Percentiles rank a stretch among this genome's conserved stretches.
phyloP scores from a whole-genome alignment of 35 echinoderm and acorn worm species.

The Apostichopus californicus region DNA sequence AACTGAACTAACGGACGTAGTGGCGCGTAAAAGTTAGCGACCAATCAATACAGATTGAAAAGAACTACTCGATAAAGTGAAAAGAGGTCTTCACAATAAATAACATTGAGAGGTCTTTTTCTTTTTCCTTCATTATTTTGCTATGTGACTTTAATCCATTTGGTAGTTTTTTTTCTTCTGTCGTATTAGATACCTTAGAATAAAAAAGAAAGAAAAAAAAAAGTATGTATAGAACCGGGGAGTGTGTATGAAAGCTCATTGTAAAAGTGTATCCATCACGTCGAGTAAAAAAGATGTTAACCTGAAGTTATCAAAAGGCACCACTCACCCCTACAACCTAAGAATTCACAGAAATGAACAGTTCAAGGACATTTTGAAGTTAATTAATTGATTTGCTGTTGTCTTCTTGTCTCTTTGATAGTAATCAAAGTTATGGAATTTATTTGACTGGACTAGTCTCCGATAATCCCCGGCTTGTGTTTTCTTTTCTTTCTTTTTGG shows the following conservation, averaged over 20 bases:
- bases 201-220: background rate
- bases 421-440: background rate
- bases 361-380: constrained; percentile 18
- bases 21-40: constrained; percentile 39
- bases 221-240: background rate
- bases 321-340: too few relatives aligned
- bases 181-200: background rate
- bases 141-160: constrained; percentile 22
- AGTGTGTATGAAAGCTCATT: too few relatives aligned
- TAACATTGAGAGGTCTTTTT: constrained; percentile 24
- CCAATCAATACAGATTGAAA: constrained; percentile 6
- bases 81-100: constrained; percentile 14
- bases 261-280: background rate
- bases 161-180: background rate
- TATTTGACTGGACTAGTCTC: too few relatives aligned
- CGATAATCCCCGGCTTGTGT: too few relatives aligned
- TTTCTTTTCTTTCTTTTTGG: background rate
- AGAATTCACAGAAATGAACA: background rate
- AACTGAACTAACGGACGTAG: constrained; percentile 3
- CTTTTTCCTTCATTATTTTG: background rate
- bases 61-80: background rate
- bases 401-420: background rate
- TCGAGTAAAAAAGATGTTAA: background rate
- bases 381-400: constrained; percentile 30
- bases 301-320: too few relatives aligned